Conservation (phyloP, 2,113 vertebrate species). For the Hypanus sabinus region DNA sequence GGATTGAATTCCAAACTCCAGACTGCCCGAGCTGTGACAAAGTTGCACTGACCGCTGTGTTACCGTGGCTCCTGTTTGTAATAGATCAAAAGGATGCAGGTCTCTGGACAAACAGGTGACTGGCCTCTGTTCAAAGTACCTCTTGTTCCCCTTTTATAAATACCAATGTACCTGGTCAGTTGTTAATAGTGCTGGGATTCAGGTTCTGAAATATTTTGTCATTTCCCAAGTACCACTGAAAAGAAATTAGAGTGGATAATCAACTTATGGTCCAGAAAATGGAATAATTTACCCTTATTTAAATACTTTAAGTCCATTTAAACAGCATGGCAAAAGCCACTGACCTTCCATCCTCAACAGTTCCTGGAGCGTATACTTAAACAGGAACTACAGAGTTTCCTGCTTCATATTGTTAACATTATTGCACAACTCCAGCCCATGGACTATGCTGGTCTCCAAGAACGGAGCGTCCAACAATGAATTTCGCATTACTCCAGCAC, state of each 20-base stretch:
- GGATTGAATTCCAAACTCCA: no score
- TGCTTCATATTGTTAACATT: background rate
- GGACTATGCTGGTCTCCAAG: background rate
- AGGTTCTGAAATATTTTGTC: background rate
- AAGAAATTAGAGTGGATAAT: background rate
- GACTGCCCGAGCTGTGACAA: no score
- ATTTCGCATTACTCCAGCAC: background rate
- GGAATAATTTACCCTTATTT: background rate
- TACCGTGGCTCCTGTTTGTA: background rate
- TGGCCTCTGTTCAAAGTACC: background rate
- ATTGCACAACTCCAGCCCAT: background rate
- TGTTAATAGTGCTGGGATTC: background rate
- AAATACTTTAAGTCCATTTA: background rate
- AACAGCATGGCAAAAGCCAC: background rate
- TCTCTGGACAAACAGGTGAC: background rate
- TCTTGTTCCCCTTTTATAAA: background rate
- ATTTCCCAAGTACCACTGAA: background rate
- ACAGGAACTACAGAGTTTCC: background rate
- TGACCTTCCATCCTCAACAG: background rate
- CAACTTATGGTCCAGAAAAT: background rate
- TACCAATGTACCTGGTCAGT: background rate
- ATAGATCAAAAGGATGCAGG: background rate
- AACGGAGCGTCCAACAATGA: background rate
- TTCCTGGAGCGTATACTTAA: background rate
- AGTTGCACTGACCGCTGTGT: no score